Evolutionary conservation across 2,113 vertebrate genomes (phyloP).

Genomic region (Ivindomyrus marchei): DNA sequence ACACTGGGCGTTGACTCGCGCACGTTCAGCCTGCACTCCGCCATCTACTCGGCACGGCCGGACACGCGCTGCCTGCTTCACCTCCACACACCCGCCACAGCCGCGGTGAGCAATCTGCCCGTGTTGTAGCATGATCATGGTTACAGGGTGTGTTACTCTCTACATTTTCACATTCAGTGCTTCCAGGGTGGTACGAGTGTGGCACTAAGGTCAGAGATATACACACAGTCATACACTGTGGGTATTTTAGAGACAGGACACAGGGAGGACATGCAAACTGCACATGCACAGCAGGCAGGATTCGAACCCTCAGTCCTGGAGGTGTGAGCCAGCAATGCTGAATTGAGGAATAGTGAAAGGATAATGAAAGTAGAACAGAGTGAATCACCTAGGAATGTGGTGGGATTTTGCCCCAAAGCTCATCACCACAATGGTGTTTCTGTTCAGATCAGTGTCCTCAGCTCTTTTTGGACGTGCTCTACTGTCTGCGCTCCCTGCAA

Average conservation of each 20-base stretch:
- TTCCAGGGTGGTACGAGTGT: background rate
- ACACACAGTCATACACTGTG: background rate
- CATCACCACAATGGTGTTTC: background rate
- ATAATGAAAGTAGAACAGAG: background rate
- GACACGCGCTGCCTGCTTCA: slow-evolving; percentile 81
- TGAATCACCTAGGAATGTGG: background rate
- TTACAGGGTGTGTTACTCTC: background rate
- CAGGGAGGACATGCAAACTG: background rate
- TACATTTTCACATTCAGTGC: background rate
- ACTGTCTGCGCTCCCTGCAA: background rate
- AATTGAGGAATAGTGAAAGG: background rate
- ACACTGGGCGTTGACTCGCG: slow-evolving; percentile 69
- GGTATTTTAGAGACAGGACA: background rate
- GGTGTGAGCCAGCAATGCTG: background rate
- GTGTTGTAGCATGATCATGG: background rate
- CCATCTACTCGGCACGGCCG: slow-evolving; percentile 84
- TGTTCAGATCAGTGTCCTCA: background rate
- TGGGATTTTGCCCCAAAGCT: background rate
- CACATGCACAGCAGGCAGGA: background rate
- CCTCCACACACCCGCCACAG: slow-evolving; percentile 79
- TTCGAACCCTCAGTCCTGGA: background rate
- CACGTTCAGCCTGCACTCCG: slow-evolving; percentile 83
- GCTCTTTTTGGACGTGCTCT: background rate
- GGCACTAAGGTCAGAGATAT: background rate
- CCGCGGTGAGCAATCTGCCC: slow-evolving; percentile 68